Conservation (phyloP, 2,113 vertebrate genomes). For the Siphamia tubifer region DNA sequence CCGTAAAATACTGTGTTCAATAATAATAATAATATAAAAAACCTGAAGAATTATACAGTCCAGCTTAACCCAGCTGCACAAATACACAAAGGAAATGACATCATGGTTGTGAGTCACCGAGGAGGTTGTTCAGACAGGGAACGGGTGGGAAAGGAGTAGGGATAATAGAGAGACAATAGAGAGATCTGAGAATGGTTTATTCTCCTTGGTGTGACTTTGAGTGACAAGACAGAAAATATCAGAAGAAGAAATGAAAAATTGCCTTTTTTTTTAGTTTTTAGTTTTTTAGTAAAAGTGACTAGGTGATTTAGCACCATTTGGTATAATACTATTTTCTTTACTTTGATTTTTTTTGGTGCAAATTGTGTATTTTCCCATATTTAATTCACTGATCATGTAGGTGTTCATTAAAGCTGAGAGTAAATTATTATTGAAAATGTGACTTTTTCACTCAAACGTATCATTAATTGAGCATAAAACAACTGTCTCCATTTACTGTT, state of each 20-base stretch:
- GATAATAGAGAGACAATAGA: not conserved
- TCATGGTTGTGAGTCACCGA: conserved; percentile 40
- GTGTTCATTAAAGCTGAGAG: too few relatives aligned
- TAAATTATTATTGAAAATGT: too few relatives aligned
- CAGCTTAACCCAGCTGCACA: conserved; percentile 49
- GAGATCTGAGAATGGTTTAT: not conserved
- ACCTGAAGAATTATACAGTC: conserved; percentile 15
- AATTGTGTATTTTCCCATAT: too few relatives aligned
- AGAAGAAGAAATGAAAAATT: not conserved
- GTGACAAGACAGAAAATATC: not conserved
- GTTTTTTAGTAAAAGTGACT: too few relatives aligned
- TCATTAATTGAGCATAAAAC: too few relatives aligned
- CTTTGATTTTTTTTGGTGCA: too few relatives aligned
- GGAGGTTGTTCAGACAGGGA: not conserved
- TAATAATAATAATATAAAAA: too few relatives aligned
- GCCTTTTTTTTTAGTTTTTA: not conserved
- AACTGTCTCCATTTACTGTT: too few relatives aligned
- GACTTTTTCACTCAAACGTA: too few relatives aligned
- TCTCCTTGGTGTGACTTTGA: not conserved
- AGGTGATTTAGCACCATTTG: too few relatives aligned
- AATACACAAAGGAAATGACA: conserved; percentile 68
- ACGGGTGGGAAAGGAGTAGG: not conserved
- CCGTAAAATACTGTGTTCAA: conserved; percentile 15
- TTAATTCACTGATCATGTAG: too few relatives aligned
- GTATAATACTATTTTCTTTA: too few relatives aligned